Base-by-base conservation (phyloP, 30 jellyfish, hydroid and myxozoan species). In the Cassiopea xamachana region DNA sequence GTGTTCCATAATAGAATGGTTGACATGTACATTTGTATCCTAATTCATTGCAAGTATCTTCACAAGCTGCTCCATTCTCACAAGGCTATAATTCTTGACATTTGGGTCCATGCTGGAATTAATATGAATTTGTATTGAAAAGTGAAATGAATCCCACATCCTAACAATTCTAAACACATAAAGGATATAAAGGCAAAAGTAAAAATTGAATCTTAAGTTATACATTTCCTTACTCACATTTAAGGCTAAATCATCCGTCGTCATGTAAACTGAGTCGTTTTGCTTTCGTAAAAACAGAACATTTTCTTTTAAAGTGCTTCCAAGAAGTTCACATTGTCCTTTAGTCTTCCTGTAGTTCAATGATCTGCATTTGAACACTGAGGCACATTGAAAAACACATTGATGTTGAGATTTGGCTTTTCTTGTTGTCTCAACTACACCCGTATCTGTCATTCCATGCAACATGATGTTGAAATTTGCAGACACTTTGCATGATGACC, bases 11-110 rank as follows among this genome's bases (percentile, higher is more conserved):
- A 46, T 79, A 88, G 61, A 88, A 72, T 64, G 62, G 86, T 44
- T 71, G 46, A 69, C 91, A 88, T 2, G 47, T 88, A 62, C 95
- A 88, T n/a, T 70, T 70, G 75, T 67, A 88, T 14, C 90, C 90
- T 9, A 43, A 17, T 6, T 71, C 58, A 16, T 1, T 55, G 73
- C 95, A 88, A 17, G 91, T 70, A 67, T 79, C 90, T 48, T 77
- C 90, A 73, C 95, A 88, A 48, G 14, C 51, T 7, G 85, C 92
- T 46, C 90, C 90, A 50, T 88, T 79, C 43, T 67, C 45, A 50
- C 95, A 88, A 1, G 93, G 93, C 17, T 88, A 86, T 73, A 55
- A 17, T 48, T 39, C 48, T 69, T 8, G 12, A 49, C 90, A 87
- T 12, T 19, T 79, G 1, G 69, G 89, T 2, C 94, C 94, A 2